Percentiles rank a stretch among this genome's conserved stretches.
Evolutionary conservation across 2,888 invertebrate species (phyloP).

Genomic region (Lysandra coridon): DNA sequence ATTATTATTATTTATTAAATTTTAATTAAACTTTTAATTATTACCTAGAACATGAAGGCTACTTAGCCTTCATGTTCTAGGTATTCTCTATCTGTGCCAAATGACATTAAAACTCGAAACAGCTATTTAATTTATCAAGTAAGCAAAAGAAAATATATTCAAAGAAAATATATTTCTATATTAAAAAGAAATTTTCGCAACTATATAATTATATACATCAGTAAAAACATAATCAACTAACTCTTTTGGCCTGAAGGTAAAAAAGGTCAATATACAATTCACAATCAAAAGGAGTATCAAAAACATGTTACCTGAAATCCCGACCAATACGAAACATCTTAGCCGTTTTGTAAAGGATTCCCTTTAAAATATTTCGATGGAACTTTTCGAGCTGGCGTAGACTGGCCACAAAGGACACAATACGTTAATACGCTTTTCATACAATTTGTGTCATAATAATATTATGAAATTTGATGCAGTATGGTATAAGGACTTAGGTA

Average conservation of each 20-base stretch:
- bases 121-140: too few species aligned
- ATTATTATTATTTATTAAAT: too few species aligned
- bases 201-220: not conserved
- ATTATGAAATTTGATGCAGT: too few species aligned
- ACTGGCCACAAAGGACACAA: not conserved
- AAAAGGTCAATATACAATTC: conserved; percentile 18
- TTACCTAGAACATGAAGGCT: too few species aligned
- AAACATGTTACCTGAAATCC: conserved; percentile 15
- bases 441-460: too few species aligned
- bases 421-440: not conserved
- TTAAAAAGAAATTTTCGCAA: not conserved
- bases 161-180: not conserved
- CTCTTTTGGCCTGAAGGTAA: not conserved
- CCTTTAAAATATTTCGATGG: conserved; percentile 27
- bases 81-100: not conserved
- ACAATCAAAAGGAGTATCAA: conserved; percentile 2
- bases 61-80: too few species aligned
- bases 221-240: not conserved
- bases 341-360: conserved; percentile 15
- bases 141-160: too few species aligned
- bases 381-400: not conserved
- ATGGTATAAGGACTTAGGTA: too few species aligned
- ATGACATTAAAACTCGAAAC: not conserved
- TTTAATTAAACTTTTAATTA: too few species aligned
- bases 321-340: conserved; percentile 20